Percentiles rank a stretch among this genome's conserved stretches.
phyloP scores from a whole-genome alignment of 2,888 invertebrate species.

The Netelia virgata region DNA sequence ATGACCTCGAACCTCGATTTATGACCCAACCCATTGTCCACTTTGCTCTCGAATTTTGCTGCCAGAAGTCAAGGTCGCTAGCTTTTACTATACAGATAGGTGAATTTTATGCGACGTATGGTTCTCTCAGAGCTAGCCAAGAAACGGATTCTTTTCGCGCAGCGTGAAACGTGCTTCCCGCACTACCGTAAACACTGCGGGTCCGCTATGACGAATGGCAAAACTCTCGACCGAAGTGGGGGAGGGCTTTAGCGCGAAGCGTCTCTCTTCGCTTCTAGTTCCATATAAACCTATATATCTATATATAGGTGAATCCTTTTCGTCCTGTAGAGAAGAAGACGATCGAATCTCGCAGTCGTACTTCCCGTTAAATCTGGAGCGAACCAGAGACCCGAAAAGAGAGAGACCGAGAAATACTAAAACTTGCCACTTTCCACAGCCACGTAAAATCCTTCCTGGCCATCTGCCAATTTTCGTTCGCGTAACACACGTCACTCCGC shows the following conservation, averaged over 20 bases:
- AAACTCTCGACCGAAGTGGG: conserved; percentile 21
- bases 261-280: neutral
- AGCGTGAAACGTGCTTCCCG: conserved; percentile 77
- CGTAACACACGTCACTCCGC: conserved; percentile 38
- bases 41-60: conserved; percentile 67
- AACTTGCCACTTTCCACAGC: neutral
- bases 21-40: conserved; percentile 79
- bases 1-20: conserved; percentile 81
- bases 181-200: conserved; percentile 80
- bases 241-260: conserved; percentile 42
- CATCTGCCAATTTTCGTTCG: conserved; percentile 52
- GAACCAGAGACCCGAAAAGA: conserved; percentile 33
- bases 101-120: conserved; percentile 2
- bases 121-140: conserved; percentile 63
- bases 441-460: conserved; percentile 54
- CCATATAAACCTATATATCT: neutral
- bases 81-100: conserved; percentile 7
- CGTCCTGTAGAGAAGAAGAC: conserved; percentile 24
- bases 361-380: conserved; percentile 60
- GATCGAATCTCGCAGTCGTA: conserved; percentile 16
- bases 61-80: conserved; percentile 80
- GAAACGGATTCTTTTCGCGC: conserved; percentile 77
- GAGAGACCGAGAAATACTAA: too few species aligned
- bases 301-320: conserved; percentile 52
- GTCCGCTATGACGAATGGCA: conserved; percentile 73